Conservation (phyloP, 1,140 invertebrate genomes). For the Wiebesia pumilae region DNA sequence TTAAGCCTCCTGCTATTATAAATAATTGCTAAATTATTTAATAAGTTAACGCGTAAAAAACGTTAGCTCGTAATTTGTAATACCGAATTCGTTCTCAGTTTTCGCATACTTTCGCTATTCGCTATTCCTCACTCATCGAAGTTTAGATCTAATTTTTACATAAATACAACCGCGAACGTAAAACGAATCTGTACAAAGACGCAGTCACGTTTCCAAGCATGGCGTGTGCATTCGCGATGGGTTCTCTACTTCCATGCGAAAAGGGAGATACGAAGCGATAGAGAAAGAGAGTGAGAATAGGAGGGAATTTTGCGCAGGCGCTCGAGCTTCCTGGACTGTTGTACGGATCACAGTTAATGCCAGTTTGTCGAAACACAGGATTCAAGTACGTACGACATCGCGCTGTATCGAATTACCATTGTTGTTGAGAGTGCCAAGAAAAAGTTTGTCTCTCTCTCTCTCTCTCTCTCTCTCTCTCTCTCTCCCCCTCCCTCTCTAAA, state of each 20-base stretch:
- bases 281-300: neutral
- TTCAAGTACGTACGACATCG: neutral
- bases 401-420: neutral
- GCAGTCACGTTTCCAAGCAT: neutral
- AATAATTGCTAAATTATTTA: too few species aligned
- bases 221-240: neutral
- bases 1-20: too few species aligned
- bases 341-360: constrained; percentile 59
- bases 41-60: too few species aligned
- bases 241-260: neutral
- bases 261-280: neutral
- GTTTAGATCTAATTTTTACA: neutral
- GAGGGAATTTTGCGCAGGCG: constrained; percentile 20
- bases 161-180: neutral
- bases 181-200: neutral
- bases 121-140: neutral
- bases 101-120: too few species aligned
- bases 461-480: neutral
- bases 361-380: constrained; percentile 72
- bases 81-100: too few species aligned
- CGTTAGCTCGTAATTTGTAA: too few species aligned
- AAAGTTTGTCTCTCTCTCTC: neutral
- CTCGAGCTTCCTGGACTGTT: neutral
- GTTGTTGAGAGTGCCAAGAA: neutral
- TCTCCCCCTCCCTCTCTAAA: neutral